These are phyloP conservation scores for Sebastiscus albofasciatus DNA, from an alignment of 2,797 vertebrate species.

Conservation along the genomic window DNA sequence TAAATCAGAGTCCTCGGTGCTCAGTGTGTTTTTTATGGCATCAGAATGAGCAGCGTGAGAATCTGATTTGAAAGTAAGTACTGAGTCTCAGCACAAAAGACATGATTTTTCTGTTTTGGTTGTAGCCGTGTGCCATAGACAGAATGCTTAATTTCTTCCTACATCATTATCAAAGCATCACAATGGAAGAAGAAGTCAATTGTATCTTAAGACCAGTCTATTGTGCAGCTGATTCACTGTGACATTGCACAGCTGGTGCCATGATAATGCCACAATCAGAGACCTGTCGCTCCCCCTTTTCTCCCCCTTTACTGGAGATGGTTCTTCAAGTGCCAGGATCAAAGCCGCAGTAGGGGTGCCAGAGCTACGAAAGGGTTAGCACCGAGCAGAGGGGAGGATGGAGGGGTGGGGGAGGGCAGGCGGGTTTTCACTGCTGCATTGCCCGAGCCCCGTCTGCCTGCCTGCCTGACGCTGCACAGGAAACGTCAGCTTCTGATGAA, in stretches of 20 bases:
- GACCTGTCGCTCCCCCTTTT: conserved; percentile 24
- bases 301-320: conserved; percentile 21
- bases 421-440: conserved; percentile 43
- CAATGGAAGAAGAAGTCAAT: background rate
- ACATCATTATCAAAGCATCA: background rate
- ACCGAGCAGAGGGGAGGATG: conserved; percentile 23
- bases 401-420: background rate
- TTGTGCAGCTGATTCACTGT: conserved; percentile 43
- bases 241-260: conserved; percentile 47
- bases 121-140: background rate
- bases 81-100: background rate
- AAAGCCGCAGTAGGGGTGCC: conserved; percentile 59
- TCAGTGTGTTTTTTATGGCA: background rate
- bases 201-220: background rate
- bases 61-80: conserved; percentile 7
- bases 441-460: conserved; percentile 18
- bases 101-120: background rate
- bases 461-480: conserved; percentile 15
- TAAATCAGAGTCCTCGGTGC: background rate
- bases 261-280: conserved; percentile 33
- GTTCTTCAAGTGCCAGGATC: conserved; percentile 62
- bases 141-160: background rate
- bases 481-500: conserved; percentile 26
- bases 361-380: conserved; percentile 54
- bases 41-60: conserved; percentile 1